Evolutionary conservation across 2,797 vertebrate genomes (phyloP), one percentile per base, ranked within the genome.

Genomic region (Acipenser oxyrinchus): DNA sequence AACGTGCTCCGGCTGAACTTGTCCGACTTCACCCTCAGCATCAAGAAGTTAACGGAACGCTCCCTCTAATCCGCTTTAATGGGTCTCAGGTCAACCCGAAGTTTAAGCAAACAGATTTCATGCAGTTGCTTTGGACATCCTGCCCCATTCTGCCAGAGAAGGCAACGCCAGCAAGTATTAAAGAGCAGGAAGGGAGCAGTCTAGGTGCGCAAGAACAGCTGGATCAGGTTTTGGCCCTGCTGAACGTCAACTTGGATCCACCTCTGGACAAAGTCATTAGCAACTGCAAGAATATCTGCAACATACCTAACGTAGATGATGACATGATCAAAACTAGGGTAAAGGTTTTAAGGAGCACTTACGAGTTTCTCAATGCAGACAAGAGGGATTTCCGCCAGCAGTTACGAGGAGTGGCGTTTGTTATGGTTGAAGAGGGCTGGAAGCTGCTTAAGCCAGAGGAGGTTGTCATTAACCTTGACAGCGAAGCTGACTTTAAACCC

Each of bases 391-490:
- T 99, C 71, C 93, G 91, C 69, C 93, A 90, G 76, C 94, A 96
- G 23, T 89, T 99, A 61, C 89, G 93, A 75, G 95, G 95, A 3
- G 89, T 98, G 72, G 81, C 92, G 51, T 97, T 99, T 83, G 88
- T 99, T 71, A 98, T 99, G 94, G 97, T 97, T 66, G 97, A 99
- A 88, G 97, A 99, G 63, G 97, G 97, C 4, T 98, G 96, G 95
- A 99, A 99, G 79, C 88, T 99, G 76, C 82, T 99, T 72, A 99
- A 97, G 80, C 92, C 97, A 60, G 97, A 99, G 72, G 97, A 99
- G 74, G 97, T 99, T 23, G 96, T 99, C 65, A 98, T 99, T 82
- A 99, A 98, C 82, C 88, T 99, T 73, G 97, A 99, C 70, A 94
- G 93, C 72, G 97, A 99, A 81, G 94, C 95, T 61, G 97, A 99